A percentile compares a stretch with the other conserved stretches of the same genome.
phyloP scores from a whole-genome alignment of 2,113 vertebrate genomes.

The Athene noctua region DNA sequence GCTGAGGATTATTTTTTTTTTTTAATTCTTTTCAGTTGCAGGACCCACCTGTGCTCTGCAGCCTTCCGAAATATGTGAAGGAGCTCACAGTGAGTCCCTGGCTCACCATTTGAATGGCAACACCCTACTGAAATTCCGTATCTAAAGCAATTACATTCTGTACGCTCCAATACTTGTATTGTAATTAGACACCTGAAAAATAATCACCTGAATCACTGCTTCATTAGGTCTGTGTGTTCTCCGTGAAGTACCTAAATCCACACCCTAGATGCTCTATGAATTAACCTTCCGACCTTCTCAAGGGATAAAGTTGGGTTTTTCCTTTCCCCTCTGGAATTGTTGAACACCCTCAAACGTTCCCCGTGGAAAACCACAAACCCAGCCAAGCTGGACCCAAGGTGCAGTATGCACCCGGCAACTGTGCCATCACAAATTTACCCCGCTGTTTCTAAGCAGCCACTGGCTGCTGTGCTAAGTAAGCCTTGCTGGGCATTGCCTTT shows the following conservation, averaged over 20 bases:
- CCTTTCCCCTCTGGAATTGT: accelerated
- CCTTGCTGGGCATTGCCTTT: not conserved
- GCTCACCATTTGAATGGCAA: not conserved
- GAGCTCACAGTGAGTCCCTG: no score
- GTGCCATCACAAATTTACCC: no score
- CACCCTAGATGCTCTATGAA: not conserved
- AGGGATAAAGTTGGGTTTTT: not conserved
- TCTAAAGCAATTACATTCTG: not conserved
- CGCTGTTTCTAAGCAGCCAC: accelerated
- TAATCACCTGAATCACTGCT: not conserved
- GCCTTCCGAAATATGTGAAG: not conserved
- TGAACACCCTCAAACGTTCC: not conserved
- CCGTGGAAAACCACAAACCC: not conserved
- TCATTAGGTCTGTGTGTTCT: not conserved
- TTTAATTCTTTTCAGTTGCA: not conserved
- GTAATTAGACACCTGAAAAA: not conserved
- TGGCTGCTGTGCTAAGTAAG: not conserved
- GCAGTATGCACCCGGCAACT: accelerated
- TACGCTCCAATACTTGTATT: not conserved
- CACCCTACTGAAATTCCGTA: not conserved
- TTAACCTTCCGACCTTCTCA: not conserved
- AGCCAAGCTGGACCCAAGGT: not conserved
- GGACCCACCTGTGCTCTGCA: not conserved
- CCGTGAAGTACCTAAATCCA: not conserved
- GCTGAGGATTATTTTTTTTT: not conserved